Evolutionary conservation across 2,888 invertebrate species (phyloP), one percentile per base, ranked within the genome.

Genomic region (Tiliacea citrago): DNA sequence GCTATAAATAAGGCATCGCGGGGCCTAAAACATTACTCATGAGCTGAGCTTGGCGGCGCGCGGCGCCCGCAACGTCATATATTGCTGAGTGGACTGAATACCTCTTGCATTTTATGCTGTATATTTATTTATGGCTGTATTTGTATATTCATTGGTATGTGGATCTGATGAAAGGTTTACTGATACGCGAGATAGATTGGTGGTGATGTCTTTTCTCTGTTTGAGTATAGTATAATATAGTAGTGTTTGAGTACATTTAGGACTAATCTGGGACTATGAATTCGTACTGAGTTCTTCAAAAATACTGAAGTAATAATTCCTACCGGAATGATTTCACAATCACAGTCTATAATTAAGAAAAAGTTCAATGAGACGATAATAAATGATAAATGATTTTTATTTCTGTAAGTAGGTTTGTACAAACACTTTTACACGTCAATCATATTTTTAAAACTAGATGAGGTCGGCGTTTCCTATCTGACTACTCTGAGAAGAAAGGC

Each of bases 1-100:
- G 91, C 90, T 93, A 93, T 94, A 94, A 94, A 95, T 94, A 93
- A 91, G 89, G 88, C 86, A 84, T 88, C 88, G 85, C 80, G 80
- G 86, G 91, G 89, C 88, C 89, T 90, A 86, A 88, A 86, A 86
- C 93, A 94, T 94, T 93, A 93, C 88, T 94, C 93, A 93, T 89
- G 89, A 84, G 88, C 88, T 88, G 90, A 88, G 88, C 88, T 82
- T 80, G 75, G 83, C 79, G 87, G 89, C 86, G 88, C 90, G 83
- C 79, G 87, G 89, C 86, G 88, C 90, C 89, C 88, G 91, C 85
- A 82, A 85, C 89, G 88, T 86, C 87, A 86, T 87, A 86, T 82
- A 88, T 85, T 82, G 83, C 83, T 68, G 79, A 70, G 65, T 82
- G 88, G 63, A 75, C 87, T 85, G 88, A 75, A 88, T 88, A 86